These are phyloP conservation scores for Argyrosomus regius DNA, from an alignment of 2,797 vertebrate genomes.

Conservation along the genomic window DNA sequence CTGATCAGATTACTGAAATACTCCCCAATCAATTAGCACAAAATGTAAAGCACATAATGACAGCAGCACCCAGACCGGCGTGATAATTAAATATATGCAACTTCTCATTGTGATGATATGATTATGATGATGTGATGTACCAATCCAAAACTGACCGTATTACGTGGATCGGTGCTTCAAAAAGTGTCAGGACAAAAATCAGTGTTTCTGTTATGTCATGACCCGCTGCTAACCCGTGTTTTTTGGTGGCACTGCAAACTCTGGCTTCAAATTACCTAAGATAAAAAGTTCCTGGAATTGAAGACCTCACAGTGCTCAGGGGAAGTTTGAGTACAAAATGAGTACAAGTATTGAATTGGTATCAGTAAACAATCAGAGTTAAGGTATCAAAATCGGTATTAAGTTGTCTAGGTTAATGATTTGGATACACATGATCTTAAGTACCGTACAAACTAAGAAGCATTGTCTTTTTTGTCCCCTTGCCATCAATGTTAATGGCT, in stretches of 20 bases:
- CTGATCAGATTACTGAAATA: slow-evolving; percentile 52
- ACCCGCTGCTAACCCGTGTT: neutral
- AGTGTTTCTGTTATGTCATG: neutral
- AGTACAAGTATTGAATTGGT: neutral
- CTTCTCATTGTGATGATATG: slow-evolving; percentile 33
- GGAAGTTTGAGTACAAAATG: neutral
- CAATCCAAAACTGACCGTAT: slow-evolving; percentile 1
- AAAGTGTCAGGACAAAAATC: neutral
- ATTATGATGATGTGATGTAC: slow-evolving; percentile 24
- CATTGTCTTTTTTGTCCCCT: neutral
- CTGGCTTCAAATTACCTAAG: neutral
- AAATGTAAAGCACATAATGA: slow-evolving; percentile 36
- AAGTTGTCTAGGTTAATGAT: too few relatives aligned
- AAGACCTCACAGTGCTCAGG: neutral
- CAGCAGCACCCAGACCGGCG: slow-evolving; percentile 9
- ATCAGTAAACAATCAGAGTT: neutral
- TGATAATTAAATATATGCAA: slow-evolving; percentile 30
- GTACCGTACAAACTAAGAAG: neutral
- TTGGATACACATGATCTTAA: too few relatives aligned
- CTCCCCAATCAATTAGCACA: slow-evolving; percentile 53
- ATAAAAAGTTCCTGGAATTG: neutral
- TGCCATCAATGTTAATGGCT: slow-evolving; percentile 12
- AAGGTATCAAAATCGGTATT: neutral
- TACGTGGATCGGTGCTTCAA: neutral
- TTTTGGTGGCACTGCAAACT: neutral